Conservation (phyloP, 35 echinoderm and acorn worm species). For the Apostichopus californicus region DNA sequence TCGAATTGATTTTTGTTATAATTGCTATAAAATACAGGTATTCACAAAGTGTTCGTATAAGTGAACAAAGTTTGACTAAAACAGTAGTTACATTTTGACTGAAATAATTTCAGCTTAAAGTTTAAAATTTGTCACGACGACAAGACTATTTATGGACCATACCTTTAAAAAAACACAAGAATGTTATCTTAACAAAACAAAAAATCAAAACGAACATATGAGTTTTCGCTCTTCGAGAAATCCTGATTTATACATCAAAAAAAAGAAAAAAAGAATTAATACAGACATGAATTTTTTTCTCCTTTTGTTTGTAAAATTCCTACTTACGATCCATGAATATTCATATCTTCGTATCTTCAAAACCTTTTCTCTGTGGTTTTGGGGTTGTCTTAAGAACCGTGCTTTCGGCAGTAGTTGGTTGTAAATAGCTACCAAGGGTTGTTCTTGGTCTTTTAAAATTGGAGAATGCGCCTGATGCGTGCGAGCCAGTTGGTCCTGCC, state of each 20-base stretch:
- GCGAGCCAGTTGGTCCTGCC: constrained; percentile 25
- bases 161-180: too few relatives aligned
- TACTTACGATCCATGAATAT: background rate
- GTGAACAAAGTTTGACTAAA: background rate
- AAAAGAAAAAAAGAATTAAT: too few relatives aligned
- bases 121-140: too few relatives aligned
- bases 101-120: background rate
- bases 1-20: background rate
- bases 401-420: constrained; percentile 78
- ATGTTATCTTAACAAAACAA: background rate
- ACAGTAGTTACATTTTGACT: background rate
- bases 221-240: too few relatives aligned
- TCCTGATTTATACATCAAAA: too few relatives aligned
- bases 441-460: constrained; percentile 51
- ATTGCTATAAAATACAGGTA: background rate
- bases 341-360: constrained; percentile 47
- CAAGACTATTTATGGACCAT: background rate
- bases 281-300: too few relatives aligned
- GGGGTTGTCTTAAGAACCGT: constrained; percentile 45
- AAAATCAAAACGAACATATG: too few relatives aligned
- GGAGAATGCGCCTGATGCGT: constrained; percentile 41
- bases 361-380: constrained; percentile 28
- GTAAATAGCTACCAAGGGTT: constrained; percentile 72
- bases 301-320: background rate
- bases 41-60: background rate